These are phyloP conservation scores for Phrynocephalus vlangalii DNA, from an alignment of 2,797 vertebrate genomes.

Conservation along the genomic window DNA sequence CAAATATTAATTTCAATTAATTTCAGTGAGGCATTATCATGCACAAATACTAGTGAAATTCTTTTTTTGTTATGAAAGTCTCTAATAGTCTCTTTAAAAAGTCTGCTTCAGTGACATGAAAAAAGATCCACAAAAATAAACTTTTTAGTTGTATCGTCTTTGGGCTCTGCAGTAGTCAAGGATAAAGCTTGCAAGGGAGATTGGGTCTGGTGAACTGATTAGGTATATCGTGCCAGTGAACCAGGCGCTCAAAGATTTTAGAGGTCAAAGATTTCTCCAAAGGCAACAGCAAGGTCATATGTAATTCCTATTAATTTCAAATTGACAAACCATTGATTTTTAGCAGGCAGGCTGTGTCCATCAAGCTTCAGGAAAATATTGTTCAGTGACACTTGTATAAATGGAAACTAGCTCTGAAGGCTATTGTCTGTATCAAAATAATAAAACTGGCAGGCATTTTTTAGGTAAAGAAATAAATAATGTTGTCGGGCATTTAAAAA, in stretches of 20 bases:
- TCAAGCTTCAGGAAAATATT: conserved; percentile 5
- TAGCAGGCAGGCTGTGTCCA: background rate
- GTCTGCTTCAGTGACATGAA: no score
- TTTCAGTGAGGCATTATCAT: no score
- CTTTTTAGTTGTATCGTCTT: no score
- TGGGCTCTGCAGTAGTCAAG: background rate
- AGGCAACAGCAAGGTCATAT: background rate
- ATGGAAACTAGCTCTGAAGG: background rate
- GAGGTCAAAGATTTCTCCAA: background rate
- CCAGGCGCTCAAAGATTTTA: background rate
- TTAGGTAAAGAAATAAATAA: background rate
- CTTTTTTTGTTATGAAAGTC: no score
- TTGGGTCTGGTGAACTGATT: background rate
- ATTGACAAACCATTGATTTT: background rate
- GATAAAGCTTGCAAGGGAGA: background rate
- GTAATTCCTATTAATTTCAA: conserved; percentile 12
- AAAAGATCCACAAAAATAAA: no score
- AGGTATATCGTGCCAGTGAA: background rate
- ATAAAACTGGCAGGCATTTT: conserved; percentile 34
- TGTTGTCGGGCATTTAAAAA: background rate
- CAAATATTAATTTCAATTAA: no score
- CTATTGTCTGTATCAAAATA: background rate
- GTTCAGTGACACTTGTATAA: conserved; percentile 6
- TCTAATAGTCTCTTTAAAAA: no score
- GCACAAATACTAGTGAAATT: no score